Evolutionary conservation across 2,113 vertebrate genomes (phyloP).

Genomic region (Danio rerio): GRCz12tu NC_133185.1:33100501-33101000

Average conservation of each 20-base stretch:
- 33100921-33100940: too few species aligned
- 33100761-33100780: background rate
- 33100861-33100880: too few species aligned
- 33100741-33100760: background rate
- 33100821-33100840: too few species aligned
- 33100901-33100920: too few species aligned
- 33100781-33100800: background rate
- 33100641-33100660: background rate
- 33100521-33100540: background rate
- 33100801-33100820: too few species aligned
- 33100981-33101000: too few species aligned
- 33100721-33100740: background rate
- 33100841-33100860: too few species aligned
- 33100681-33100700: background rate
- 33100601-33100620: background rate
- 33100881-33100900: too few species aligned
- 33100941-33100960: too few species aligned
- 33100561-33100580: background rate
- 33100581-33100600: background rate
- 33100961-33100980: too few species aligned
- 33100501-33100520: conserved; percentile 1
- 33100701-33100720: background rate
- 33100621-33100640: background rate
- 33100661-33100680: background rate
- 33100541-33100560: background rate